Conservation (phyloP, 2,888 invertebrate species). For the Tortricodes alternella region DNA sequence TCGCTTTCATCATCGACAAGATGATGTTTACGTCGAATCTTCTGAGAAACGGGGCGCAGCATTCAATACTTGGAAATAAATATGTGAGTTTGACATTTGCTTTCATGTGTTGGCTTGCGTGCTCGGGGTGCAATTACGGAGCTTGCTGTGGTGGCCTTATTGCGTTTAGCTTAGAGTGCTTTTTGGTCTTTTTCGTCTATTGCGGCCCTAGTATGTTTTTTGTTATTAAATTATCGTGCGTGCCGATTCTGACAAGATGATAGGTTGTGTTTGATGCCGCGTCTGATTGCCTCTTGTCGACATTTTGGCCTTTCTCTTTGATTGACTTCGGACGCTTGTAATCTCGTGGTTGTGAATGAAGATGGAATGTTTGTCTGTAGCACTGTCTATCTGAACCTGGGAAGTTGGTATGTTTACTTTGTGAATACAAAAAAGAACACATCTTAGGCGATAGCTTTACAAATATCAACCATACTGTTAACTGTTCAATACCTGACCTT, state of each 20-base stretch:
- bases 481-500: too few species aligned
- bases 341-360: neutral
- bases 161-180: constrained; percentile 57
- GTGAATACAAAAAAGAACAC: neutral
- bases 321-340: constrained; percentile 64
- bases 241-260: constrained; percentile 81
- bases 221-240: constrained; percentile 82
- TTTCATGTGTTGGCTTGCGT: constrained; percentile 79
- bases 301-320: constrained; percentile 80
- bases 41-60: constrained; percentile 74
- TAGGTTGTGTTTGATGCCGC: constrained; percentile 78
- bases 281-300: constrained; percentile 81
- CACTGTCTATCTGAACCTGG: neutral
- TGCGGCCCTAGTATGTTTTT: constrained; percentile 66
- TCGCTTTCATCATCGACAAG: constrained; percentile 83
- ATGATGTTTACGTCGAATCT: constrained; percentile 78
- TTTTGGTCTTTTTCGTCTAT: constrained; percentile 59
- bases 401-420: neutral
- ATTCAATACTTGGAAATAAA: constrained; percentile 83
- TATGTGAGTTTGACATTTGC: constrained; percentile 83
- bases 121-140: constrained; percentile 75
- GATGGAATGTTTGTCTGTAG: constrained; percentile 37
- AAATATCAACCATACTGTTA: too few species aligned
- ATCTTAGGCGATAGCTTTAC: too few species aligned
- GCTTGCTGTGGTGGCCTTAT: constrained; percentile 52